A percentile compares a stretch with the other conserved stretches of the same genome.
phyloP scores from a whole-genome alignment of 2,113 vertebrate species.

The Proteles cristata region DNA sequence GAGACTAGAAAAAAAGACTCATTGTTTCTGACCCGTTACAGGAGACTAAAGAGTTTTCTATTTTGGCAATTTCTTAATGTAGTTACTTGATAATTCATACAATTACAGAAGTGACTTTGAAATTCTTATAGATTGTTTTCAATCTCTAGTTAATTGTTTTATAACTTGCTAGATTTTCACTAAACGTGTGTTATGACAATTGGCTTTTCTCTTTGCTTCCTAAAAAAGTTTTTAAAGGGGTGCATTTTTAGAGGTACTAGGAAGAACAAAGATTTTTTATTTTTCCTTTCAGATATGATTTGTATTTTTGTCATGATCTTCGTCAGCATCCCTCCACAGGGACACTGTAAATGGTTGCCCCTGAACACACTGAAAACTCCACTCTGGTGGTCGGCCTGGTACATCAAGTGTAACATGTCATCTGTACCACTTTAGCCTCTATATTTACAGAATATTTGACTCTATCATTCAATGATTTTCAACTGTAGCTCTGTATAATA shows the following conservation, averaged over 20 bases:
- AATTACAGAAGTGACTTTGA: background rate
- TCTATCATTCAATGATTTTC: background rate
- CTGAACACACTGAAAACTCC: background rate
- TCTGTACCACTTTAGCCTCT: background rate
- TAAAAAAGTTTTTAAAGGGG: background rate
- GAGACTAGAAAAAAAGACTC: background rate
- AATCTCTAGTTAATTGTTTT: background rate
- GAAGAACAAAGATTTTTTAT: background rate
- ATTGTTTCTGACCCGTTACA: background rate
- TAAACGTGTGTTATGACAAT: background rate
- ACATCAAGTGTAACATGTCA: fast-evolving
- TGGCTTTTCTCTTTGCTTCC: background rate
- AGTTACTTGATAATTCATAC: background rate
- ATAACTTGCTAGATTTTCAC: background rate
- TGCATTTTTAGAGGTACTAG: background rate
- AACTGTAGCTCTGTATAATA: background rate
- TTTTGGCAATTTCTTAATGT: background rate
- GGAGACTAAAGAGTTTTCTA: background rate
- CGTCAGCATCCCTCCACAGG: background rate
- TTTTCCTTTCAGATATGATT: background rate
- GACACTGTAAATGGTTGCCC: background rate
- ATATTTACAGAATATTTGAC: background rate
- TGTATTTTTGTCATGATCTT: background rate
- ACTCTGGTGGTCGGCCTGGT: background rate
- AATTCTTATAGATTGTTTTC: background rate